phyloP scores from a whole-genome alignment of 1,140 invertebrate genomes.

The Odontomachus brunneus region DNA sequence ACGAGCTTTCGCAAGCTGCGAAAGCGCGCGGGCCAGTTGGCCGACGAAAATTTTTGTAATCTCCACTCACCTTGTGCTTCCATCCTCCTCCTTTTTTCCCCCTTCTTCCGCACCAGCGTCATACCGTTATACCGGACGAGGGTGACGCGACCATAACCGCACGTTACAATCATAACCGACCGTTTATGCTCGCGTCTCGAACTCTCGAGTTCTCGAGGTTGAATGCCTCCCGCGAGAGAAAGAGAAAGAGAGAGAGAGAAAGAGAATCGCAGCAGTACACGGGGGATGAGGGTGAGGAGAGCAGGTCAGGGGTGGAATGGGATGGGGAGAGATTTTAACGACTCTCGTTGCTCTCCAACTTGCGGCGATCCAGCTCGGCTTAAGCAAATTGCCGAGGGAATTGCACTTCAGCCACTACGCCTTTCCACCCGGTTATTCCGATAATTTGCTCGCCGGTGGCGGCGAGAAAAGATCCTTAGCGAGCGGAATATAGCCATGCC shows the following conservation, averaged over 20 bases:
- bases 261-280: slow-evolving; percentile 13
- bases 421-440: slow-evolving; percentile 68
- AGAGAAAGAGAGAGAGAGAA: neutral
- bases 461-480: slow-evolving; percentile 50
- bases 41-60: slow-evolving; percentile 27
- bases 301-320: slow-evolving; percentile 10
- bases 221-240: slow-evolving; percentile 51
- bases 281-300: neutral
- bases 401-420: slow-evolving; percentile 69
- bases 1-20: slow-evolving; percentile 33
- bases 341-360: slow-evolving; percentile 71
- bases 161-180: slow-evolving; percentile 47
- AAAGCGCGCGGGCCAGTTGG: neutral
- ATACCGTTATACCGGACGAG: slow-evolving; percentile 9
- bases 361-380: slow-evolving; percentile 71
- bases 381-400: slow-evolving; percentile 74
- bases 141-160: slow-evolving; percentile 49
- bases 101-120: neutral
- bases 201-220: slow-evolving; percentile 54
- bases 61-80: neutral
- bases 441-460: slow-evolving; percentile 68
- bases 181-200: slow-evolving; percentile 64
- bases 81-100: neutral
- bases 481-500: slow-evolving; percentile 18
- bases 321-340: slow-evolving; percentile 70